These are phyloP conservation scores for Psilopsiagon aurifrons DNA, from an alignment of 2,113 vertebrate genomes.

Conservation along the genomic window DNA sequence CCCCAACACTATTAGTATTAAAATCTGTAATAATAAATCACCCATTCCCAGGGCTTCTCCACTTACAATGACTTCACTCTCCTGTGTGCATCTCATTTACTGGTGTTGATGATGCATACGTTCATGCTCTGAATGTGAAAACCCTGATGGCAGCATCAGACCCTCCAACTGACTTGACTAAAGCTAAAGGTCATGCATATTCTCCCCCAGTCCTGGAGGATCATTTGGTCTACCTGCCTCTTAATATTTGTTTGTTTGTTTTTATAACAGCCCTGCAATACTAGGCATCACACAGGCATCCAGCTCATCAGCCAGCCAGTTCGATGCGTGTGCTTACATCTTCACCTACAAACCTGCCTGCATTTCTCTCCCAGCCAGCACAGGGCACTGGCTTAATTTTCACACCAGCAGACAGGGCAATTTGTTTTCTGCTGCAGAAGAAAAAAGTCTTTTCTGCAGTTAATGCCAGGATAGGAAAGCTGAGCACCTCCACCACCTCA, in stretches of 20 bases:
- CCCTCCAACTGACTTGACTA: background rate
- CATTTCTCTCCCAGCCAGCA: background rate
- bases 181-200: background rate
- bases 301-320: background rate
- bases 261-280: background rate
- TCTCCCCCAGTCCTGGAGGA: background rate
- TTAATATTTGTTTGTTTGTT: background rate
- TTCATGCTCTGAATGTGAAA: constrained; percentile 29
- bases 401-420: background rate
- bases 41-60: background rate
- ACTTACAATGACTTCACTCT: background rate
- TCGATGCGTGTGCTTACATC: background rate
- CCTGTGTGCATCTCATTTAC: background rate
- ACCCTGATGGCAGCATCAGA: background rate
- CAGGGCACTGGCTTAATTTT: background rate
- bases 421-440: background rate
- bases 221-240: background rate
- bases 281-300: background rate
- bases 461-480: background rate
- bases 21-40: constrained; percentile 40
- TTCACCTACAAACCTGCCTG: background rate
- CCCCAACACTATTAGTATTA: constrained; percentile 1
- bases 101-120: background rate
- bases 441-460: background rate
- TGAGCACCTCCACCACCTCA: constrained; percentile 1